Conservation (phyloP, 2,113 vertebrate species). For the Axis porcinus region DNA sequence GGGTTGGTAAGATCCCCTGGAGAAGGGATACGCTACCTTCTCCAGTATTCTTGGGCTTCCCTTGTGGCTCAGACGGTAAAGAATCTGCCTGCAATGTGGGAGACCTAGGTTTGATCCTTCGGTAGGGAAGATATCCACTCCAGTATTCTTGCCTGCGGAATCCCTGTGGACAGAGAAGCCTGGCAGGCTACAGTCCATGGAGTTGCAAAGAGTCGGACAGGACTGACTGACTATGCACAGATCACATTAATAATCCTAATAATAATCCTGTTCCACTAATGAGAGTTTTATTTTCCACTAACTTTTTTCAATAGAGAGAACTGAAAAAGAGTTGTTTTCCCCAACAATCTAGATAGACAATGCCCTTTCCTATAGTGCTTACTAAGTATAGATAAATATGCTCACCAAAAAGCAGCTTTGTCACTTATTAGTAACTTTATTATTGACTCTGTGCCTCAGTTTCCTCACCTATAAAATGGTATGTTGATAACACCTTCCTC, state of each 20-base stretch:
- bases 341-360: background rate
- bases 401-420: background rate
- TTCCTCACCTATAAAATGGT: background rate
- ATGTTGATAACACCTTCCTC: background rate
- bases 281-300: background rate
- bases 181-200: background rate
- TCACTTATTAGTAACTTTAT: background rate
- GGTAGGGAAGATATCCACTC: background rate
- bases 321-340: background rate
- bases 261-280: background rate
- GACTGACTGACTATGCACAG: background rate
- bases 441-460: background rate
- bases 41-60: background rate
- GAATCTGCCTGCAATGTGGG: background rate
- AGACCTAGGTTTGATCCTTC: background rate
- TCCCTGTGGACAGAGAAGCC: background rate
- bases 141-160: background rate
- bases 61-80: background rate
- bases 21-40: background rate
- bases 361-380: background rate
- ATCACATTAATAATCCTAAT: conserved; percentile 26
- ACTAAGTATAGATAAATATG: background rate
- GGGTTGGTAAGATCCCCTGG: background rate
- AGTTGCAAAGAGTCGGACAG: background rate
- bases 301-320: background rate